Percentiles rank a stretch among this genome's conserved stretches.
Evolutionary conservation across 2,888 invertebrate genomes (phyloP).

Genomic region (Melanargia galathea): DNA sequence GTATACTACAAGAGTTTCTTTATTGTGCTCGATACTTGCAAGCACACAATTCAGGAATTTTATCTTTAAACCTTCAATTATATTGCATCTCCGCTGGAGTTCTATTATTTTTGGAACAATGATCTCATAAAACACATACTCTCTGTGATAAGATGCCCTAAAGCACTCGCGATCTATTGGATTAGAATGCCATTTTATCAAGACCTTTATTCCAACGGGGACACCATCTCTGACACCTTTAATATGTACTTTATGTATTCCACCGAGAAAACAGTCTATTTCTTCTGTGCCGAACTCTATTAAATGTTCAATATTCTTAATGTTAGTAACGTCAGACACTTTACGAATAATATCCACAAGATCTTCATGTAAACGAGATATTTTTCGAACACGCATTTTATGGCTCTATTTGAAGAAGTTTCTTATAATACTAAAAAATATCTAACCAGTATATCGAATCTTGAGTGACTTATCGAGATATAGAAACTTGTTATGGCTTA

Average conservation of each 20-base stretch:
- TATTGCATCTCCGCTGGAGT: constrained; percentile 54
- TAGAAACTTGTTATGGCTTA: constrained; percentile 20
- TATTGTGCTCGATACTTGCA: constrained; percentile 52
- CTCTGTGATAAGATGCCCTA: constrained; percentile 57
- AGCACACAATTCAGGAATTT: constrained; percentile 63
- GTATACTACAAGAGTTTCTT: constrained; percentile 55
- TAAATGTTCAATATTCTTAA: constrained; percentile 44
- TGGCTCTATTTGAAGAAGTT: constrained; percentile 34
- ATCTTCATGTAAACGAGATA: constrained; percentile 57
- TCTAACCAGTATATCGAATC: constrained; percentile 22
- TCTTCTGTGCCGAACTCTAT: constrained; percentile 54
- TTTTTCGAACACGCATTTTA: constrained; percentile 57
- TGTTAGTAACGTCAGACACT: constrained; percentile 49
- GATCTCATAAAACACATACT: constrained; percentile 52
- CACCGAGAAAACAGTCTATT: constrained; percentile 56
- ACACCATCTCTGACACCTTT: constrained; percentile 54
- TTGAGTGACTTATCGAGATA: constrained; percentile 30
- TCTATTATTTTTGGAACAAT: constrained; percentile 55
- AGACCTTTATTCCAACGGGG: constrained; percentile 50
- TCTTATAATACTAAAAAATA: constrained; percentile 30
- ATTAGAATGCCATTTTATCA: constrained; percentile 63
- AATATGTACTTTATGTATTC: constrained; percentile 53
- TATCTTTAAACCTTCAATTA: constrained; percentile 64
- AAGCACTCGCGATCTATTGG: constrained; percentile 52
- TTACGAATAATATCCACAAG: constrained; percentile 56